Evolutionary conservation across 2,113 vertebrate species (phyloP).

Genomic region (Athene noctua): DNA sequence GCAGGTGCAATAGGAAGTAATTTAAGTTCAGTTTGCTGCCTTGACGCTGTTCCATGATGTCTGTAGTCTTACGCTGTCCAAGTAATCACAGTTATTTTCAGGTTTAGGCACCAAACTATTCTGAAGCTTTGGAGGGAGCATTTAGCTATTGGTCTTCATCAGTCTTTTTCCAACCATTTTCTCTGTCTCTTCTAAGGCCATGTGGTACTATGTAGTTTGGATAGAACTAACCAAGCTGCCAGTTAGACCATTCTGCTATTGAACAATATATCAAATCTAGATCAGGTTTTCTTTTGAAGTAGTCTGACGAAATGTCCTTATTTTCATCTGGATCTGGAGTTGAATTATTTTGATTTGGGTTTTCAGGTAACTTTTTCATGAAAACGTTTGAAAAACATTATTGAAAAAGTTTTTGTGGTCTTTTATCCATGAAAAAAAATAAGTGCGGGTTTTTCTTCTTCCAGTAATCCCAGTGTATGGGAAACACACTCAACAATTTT

Average conservation of each 20-base stretch:
- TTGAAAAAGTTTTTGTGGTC: background rate
- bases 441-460: background rate
- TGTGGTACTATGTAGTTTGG: background rate
- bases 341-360: background rate
- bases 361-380: background rate
- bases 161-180: background rate
- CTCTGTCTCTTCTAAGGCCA: background rate
- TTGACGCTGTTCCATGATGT: background rate
- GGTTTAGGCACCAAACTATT: background rate
- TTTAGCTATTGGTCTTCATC: background rate
- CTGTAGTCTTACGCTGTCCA: background rate
- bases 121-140: background rate
- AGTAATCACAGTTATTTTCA: background rate
- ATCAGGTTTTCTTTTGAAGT: background rate
- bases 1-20: background rate
- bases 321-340: background rate
- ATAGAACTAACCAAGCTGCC: background rate
- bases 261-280: background rate
- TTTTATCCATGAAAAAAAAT: background rate
- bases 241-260: background rate
- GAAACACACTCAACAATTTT: background rate
- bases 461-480: accelerated
- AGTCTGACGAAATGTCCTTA: background rate
- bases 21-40: background rate
- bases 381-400: background rate